These are phyloP conservation scores for Lepidotrigona ventralis DNA, from an alignment of 1,140 invertebrate species.

Conservation along the genomic window DNA sequence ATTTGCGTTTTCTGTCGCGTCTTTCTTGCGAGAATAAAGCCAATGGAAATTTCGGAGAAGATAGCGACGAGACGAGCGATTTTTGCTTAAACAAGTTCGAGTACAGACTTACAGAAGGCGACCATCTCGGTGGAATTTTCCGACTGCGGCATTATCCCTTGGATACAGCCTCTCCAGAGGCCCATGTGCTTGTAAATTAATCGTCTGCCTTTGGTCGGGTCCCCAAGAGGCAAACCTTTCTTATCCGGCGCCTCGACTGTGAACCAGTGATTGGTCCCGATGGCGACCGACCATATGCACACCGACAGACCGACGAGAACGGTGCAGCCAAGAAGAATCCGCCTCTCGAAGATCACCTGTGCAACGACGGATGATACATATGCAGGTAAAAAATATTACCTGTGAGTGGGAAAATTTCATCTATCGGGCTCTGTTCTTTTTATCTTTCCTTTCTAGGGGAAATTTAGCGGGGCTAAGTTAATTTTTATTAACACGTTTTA, in stretches of 20 bases:
- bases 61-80: too few species aligned
- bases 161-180: conserved; percentile 85
- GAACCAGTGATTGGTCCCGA: conserved; percentile 89
- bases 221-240: conserved; percentile 63
- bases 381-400: neutral
- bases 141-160: conserved; percentile 66
- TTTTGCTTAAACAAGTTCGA: neutral
- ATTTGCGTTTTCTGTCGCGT: too few species aligned
- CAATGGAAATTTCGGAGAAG: neutral
- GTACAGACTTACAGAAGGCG: conserved; percentile 66
- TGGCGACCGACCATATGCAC: conserved; percentile 87
- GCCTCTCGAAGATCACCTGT: conserved; percentile 85
- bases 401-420: neutral
- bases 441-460: neutral
- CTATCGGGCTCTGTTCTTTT: neutral
- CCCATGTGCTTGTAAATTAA: conserved; percentile 82
- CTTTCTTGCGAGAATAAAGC: too few species aligned
- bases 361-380: neutral
- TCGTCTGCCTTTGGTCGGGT: conserved; percentile 60
- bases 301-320: conserved; percentile 84
- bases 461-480: too few species aligned
- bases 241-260: conserved; percentile 80
- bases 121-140: conserved; percentile 56
- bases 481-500: too few species aligned
- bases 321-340: conserved; percentile 86